Base-by-base conservation (phyloP, 2,797 vertebrate genomes). In the Gymnothorax javanicus region DNA sequence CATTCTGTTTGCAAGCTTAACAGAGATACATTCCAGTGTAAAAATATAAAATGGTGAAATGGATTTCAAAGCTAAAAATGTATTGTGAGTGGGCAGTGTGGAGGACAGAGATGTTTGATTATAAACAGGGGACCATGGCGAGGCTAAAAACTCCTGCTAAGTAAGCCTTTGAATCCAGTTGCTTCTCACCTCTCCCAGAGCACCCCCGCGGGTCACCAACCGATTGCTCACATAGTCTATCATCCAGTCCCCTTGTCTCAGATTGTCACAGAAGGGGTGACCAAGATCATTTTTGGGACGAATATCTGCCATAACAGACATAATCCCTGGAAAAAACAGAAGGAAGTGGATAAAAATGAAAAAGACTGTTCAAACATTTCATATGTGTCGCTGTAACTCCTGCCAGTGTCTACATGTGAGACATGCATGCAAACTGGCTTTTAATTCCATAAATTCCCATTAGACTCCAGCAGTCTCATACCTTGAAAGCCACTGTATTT, bases 221-320 rank as follows among this genome's bases (percentile, higher is more conserved):
- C 98, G 97, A 88, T 94, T 96, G 92, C 95, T 96, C 84, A 99
- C 96, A 58, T 97, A 99, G 88, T 99, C 97, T 0, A 99, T 97
- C 95, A 99, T 97, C 98, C 98, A 99, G 91, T 99, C 98, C 79
- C 98, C 98, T 86, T 98, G 95, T 91, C 98, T 95, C 92, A 99
- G 95, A 92, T 99, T 99, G 86, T 94, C 96, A 93, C 98, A 99
- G 84, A 99, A 94, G 0, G 98, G 98, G 91, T 99, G 98, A 6
- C 98, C 98, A 91, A 99, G 94, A 92, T 99, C 98, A 86, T 99
- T 99, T 91, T 96, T 98, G 71, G 98, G 96, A 86, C 98, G 96
- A 64, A 99, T 95, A 69, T 99, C 96, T 56, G 97, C 97, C 92
- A 99, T 92, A 81, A 99, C 96, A 0, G 98, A 98, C 87, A 99